A percentile compares a stretch with the other conserved stretches of the same genome.
phyloP scores from a whole-genome alignment of 1,140 invertebrate species.

The Leguminivora glycinivorella region DNA sequence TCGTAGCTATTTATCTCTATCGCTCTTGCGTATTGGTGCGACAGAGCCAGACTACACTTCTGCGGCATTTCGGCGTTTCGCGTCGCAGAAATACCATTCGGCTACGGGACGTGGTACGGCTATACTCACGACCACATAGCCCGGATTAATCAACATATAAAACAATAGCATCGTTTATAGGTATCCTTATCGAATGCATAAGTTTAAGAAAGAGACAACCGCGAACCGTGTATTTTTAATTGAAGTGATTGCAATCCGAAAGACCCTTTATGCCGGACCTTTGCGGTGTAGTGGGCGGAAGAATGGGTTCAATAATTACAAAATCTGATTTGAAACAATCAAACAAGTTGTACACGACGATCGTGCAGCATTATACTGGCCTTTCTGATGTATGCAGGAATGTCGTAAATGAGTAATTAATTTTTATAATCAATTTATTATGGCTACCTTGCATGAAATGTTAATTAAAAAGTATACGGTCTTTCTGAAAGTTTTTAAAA shows the following conservation, averaged over 20 bases:
- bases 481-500: constrained; percentile 37
- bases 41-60: too few species aligned
- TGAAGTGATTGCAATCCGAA: not conserved
- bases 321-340: constrained; percentile 35
- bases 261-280: constrained; percentile 38
- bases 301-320: constrained; percentile 11
- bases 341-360: constrained; percentile 32
- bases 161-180: not conserved
- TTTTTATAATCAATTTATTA: not conserved
- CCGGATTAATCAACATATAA: constrained; percentile 12
- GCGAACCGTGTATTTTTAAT: not conserved
- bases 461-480: too few species aligned
- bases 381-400: constrained; percentile 38
- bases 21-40: too few species aligned
- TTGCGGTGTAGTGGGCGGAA: constrained; percentile 30
- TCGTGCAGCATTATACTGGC: constrained; percentile 32
- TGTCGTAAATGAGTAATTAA: constrained; percentile 33
- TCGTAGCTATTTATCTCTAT: too few species aligned
- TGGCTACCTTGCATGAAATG: too few species aligned
- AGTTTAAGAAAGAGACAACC: not conserved
- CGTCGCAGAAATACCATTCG: too few species aligned
- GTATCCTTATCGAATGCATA: not conserved
- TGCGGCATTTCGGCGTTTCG: too few species aligned
- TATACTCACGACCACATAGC: constrained; percentile 44
- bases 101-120: constrained; percentile 33